Base-by-base conservation (phyloP, 2,113 vertebrate species). In the Platysternon megacephalum region DNA sequence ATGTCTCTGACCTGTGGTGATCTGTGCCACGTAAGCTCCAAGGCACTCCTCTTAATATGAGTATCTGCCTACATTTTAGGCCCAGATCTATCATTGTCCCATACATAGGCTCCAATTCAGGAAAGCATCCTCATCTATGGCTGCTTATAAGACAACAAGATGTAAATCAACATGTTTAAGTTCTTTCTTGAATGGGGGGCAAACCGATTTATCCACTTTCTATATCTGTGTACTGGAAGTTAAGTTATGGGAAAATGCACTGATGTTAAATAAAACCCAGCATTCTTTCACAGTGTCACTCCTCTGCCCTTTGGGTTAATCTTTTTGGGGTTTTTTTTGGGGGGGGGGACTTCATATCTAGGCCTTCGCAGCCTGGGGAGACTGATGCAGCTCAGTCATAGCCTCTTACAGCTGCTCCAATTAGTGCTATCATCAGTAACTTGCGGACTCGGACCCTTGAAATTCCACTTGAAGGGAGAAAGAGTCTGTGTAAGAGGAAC, bases 171-270 rank as follows among this genome's bases (percentile, higher is more conserved):
- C n/a, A 74, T 26, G 39, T n/a, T 74, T 74, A 44, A 5, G 11
- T 26, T 74, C 72, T 32, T 58, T 78, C 82, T 91, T 51, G 61
- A 72, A 65, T 5, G 44, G 39, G 1, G 10, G 22, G 46, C 35
- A 65, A 46, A 3, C 85, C 35, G 19, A 85, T 51, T 13, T 16
- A 90, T 81, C 5, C 0, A 1, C 2, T 32, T 13, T 24, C 4
- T 48, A 2, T 1, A 0, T 48, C 2, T 16, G 0, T 2, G 22
- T 2, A 5, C 29, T 55, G 42, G 4, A 89, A 88, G 79, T 21
- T 2, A 93, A 92, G 3, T 1, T 3, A 46, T 55, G 79, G 48
- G 56, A 86, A 82, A 84, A 68, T 0, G 46, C 5, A 1, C 79
- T 89, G 53, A 85, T 28, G 1, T 4, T 4, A 8, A 56, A 91